Conservation (phyloP, 2,113 vertebrate genomes). For the Saccopteryx leptura region DNA sequence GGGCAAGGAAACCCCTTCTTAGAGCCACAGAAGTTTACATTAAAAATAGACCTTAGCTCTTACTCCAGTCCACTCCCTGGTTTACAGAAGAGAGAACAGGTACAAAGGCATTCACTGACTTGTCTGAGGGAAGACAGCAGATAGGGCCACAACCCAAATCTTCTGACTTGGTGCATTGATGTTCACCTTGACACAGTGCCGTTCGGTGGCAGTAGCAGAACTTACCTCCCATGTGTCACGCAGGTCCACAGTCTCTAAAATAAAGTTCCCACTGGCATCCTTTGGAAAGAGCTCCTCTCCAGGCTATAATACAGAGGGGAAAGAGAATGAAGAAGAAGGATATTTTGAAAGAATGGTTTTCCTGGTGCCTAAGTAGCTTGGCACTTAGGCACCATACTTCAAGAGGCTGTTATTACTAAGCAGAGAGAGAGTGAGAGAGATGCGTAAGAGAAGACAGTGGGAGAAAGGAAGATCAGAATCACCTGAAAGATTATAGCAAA, state of each 20-base stretch:
- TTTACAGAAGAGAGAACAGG: background rate
- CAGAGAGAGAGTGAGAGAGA: too few species aligned
- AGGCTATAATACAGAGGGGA: constrained; percentile 76
- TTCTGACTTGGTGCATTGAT: background rate
- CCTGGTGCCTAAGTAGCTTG: background rate
- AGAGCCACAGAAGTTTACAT: background rate
- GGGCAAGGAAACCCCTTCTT: background rate
- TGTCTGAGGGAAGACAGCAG: background rate
- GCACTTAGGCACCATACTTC: background rate
- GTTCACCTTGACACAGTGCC: too few species aligned
- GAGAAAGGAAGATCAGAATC: background rate
- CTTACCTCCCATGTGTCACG: constrained; percentile 57
- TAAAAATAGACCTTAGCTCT: background rate
- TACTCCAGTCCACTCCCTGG: background rate
- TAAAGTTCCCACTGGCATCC: constrained; percentile 82
- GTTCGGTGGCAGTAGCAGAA: background rate
- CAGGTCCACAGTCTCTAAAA: constrained; percentile 59
- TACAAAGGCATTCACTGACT: background rate
- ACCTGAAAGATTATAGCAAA: background rate
- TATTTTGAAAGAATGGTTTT: background rate
- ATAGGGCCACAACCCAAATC: background rate
- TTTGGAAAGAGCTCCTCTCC: constrained; percentile 86
- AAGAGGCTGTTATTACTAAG: background rate
- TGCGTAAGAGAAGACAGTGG: background rate
- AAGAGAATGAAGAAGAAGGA: background rate